Evolutionary conservation across 1,140 invertebrate species (phyloP).

Genomic region (Apis dorsata): DNA sequence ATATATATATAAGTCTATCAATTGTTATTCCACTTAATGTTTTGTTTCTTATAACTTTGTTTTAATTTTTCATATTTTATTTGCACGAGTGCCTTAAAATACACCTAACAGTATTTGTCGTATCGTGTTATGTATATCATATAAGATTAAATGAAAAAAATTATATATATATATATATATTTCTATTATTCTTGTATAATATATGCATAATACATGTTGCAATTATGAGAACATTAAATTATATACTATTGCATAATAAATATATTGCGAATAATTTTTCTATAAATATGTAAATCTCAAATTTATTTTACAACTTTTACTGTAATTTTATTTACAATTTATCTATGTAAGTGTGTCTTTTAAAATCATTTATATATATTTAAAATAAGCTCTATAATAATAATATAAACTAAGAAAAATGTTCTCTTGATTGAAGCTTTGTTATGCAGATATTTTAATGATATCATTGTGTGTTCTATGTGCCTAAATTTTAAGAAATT

Average conservation of each 20-base stretch:
- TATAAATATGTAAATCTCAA: conserved; percentile 40
- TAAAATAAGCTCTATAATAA: conserved; percentile 25
- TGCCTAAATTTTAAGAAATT: conserved; percentile 68
- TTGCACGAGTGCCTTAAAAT: conserved; percentile 74
- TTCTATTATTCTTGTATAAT: conserved; percentile 55
- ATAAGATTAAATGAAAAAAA: conserved; percentile 45
- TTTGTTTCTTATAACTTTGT: conserved; percentile 61
- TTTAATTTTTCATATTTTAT: conserved; percentile 66
- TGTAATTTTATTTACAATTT: conserved; percentile 16
- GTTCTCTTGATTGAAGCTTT: conserved; percentile 54
- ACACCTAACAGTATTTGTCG: conserved; percentile 72
- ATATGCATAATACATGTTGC: conserved; percentile 53
- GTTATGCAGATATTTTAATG: conserved; percentile 57
- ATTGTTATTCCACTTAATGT: conserved; percentile 61
- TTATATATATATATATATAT: conserved; percentile 24
- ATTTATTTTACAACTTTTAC: not conserved
- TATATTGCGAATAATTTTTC: conserved; percentile 21
- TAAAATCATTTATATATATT: conserved; percentile 2
- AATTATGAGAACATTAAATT: conserved; percentile 46
- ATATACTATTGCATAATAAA: conserved; percentile 12
- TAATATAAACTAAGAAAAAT: conserved; percentile 21
- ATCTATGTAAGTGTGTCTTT: not conserved
- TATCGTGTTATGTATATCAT: conserved; percentile 62
- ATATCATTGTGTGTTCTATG: conserved; percentile 69
- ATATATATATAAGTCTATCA: conserved; percentile 56